Percentiles rank a stretch among this genome's conserved stretches.
Conservation (phyloP, 2,113 vertebrate species). For the Desmodus rotundus region DNA sequence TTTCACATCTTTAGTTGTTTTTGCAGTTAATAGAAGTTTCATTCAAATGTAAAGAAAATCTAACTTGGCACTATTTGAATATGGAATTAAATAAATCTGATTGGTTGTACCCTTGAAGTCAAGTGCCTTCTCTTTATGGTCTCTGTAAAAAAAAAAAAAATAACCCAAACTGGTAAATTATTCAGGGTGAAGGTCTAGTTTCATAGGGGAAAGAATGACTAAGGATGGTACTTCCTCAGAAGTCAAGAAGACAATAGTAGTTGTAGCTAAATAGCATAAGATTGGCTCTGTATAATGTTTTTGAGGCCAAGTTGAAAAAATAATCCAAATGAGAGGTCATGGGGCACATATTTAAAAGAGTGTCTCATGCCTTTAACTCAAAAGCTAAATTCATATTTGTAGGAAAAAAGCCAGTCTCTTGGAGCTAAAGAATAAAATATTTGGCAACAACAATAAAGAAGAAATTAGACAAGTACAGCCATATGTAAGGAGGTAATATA, state of each 20-base stretch:
- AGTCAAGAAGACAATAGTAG: neutral
- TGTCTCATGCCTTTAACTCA: constrained; percentile 46
- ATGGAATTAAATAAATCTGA: constrained; percentile 4
- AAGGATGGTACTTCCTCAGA: neutral
- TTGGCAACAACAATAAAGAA: constrained; percentile 18
- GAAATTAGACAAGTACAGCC: constrained; percentile 23
- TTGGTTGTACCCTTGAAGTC: constrained; percentile 18
- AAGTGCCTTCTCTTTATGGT: constrained; percentile 12
- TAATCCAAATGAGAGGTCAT: constrained; percentile 44
- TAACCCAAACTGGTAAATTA: neutral
- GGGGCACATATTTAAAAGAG: constrained; percentile 11
- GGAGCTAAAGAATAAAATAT: constrained; percentile 27
- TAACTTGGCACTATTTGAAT: constrained; percentile 23
- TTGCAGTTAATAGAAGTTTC: constrained; percentile 7
- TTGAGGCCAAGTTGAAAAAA: constrained; percentile 41
- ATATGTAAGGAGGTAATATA: neutral
- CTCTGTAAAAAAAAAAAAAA: neutral
- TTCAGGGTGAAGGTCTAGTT: neutral
- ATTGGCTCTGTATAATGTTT: constrained; percentile 35
- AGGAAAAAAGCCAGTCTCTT: constrained; percentile 32
- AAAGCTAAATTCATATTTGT: constrained; percentile 47
- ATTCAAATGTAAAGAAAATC: constrained; percentile 40
- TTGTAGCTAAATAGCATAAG: constrained; percentile 30
- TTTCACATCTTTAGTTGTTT: constrained; percentile 20
- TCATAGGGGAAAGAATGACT: neutral